Percentiles rank a stretch among this genome's conserved stretches.
Evolutionary conservation across 2,888 invertebrate species (phyloP).

Genomic region (Celastrina argiolus): DNA sequence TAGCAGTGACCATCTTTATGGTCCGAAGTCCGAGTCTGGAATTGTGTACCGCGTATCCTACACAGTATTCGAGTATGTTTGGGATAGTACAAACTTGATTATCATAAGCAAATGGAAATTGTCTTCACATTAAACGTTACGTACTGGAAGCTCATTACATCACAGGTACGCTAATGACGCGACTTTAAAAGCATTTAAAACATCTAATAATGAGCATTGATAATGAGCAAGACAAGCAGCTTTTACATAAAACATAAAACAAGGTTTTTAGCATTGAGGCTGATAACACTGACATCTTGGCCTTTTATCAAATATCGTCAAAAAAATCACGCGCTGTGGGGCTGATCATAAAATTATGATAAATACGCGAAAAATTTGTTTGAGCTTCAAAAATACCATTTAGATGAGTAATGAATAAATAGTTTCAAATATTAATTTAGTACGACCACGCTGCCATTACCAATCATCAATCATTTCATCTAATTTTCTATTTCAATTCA

Average conservation of each 20-base stretch:
- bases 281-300: constrained; percentile 10
- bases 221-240: neutral
- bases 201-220: neutral
- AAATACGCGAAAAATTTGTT: neutral
- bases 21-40: neutral
- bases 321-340: neutral
- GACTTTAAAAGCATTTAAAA: neutral
- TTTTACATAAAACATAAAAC: neutral
- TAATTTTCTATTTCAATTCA: no score
- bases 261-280: neutral
- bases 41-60: neutral
- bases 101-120: neutral
- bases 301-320: neutral
- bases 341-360: neutral
- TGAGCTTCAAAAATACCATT: no score
- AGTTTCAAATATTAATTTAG: no score
- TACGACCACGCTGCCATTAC: no score
- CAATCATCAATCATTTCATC: no score
- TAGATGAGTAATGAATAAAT: no score
- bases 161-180: neutral
- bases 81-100: neutral
- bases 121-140: no score
- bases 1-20: neutral
- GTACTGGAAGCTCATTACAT: neutral
- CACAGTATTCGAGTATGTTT: neutral